Evolutionary conservation across 2,888 invertebrate genomes (phyloP), one percentile per base, ranked within the genome.

Genomic region (Tachystola acroxantha): DNA sequence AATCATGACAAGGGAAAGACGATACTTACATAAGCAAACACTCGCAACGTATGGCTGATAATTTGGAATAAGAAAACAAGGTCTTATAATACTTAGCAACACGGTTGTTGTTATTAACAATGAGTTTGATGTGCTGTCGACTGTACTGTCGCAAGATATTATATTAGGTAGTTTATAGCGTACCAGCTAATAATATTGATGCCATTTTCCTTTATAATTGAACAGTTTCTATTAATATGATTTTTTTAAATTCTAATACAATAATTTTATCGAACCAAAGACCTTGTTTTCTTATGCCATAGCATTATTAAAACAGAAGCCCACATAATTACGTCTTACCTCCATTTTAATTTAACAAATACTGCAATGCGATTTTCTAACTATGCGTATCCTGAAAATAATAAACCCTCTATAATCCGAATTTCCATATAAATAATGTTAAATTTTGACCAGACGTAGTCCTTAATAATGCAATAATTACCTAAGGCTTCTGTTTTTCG

Each of bases 351-450:
- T 53, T 73, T 77, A 80, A 54, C 66, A 56, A 64, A 82, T 77
- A 76, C 78, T 69, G 79, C 78, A 82, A 77, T 77, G 75, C 27
- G 79, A 80, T 69, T 84, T 82, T 73, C 73, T 80, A 74, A 79
- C 66, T 67, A 81, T 64, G 45, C 80, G 75, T 59, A 72, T 57
- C 66, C 81, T 81, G 80, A 57, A 82, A 82, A 72, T 56, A 62
- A 64, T 43, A 65, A 65, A 55, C 7, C n/a, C 11, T 11, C 1
- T 27, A 48, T 50, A 48, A 44, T 40, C 45, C 39, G 37, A 48
- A 44, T n/a, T n/a, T 39, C 45, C 38, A 37, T 34, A 36, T 19
- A 24, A 34, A 14, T 27, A 34, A 29, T 32, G 6, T 16, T 16
- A 16, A 16, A 16, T 16, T 16, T 16, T 16, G 3, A 16, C 16